Evolutionary conservation across 1,140 invertebrate species (phyloP).

Genomic region (Octopus sinensis): DNA sequence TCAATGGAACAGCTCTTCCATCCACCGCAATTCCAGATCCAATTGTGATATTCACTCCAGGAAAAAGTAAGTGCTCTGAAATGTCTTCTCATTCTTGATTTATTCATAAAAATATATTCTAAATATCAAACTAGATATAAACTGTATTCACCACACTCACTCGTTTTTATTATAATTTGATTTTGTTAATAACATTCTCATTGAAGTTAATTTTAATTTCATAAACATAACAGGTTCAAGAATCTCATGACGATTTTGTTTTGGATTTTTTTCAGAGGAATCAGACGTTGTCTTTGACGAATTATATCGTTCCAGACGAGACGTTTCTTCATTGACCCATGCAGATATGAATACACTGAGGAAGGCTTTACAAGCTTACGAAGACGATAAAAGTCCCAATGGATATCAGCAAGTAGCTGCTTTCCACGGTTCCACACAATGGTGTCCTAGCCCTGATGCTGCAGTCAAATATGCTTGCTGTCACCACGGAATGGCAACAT

Average conservation of each 20-base stretch:
- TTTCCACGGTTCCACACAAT: constrained; percentile 17
- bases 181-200: background rate
- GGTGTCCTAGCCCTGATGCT: constrained; percentile 15
- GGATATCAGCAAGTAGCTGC: constrained; percentile 20
- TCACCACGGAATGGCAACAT: constrained; percentile 30
- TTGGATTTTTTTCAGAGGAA: background rate
- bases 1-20: constrained; percentile 15
- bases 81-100: background rate
- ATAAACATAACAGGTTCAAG: background rate
- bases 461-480: constrained; percentile 25
- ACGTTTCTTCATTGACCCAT: constrained; percentile 12
- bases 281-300: background rate
- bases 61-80: background rate
- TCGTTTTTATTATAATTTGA: background rate
- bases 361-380: constrained; percentile 14
- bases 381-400: constrained; percentile 15
- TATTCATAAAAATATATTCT: background rate
- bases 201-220: background rate
- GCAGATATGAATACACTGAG: constrained; percentile 20
- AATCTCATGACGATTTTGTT: background rate
- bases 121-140: background rate
- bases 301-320: background rate
- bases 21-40: background rate
- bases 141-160: background rate
- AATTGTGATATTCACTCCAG: constrained; percentile 9